Percentiles rank a stretch among this genome's conserved stretches.
phyloP scores from a whole-genome alignment of 2,113 vertebrate species.

The Vimba vimba region DNA sequence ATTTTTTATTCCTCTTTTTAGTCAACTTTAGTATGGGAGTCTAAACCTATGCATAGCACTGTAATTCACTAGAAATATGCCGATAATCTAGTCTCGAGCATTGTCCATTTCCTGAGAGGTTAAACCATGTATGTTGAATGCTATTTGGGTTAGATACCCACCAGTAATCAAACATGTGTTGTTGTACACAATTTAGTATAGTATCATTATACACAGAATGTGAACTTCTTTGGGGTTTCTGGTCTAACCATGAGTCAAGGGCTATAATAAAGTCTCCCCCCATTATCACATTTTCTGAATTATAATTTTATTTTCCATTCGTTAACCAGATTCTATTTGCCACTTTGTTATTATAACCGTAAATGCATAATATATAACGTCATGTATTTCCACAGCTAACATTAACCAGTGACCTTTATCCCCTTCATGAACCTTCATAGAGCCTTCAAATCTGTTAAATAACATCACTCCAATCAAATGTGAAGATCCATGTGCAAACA shows the following conservation, averaged over 20 bases:
- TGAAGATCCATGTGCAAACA: too few relatives aligned
- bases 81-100: neutral
- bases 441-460: slow-evolving; percentile 20
- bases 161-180: neutral
- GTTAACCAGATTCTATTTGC: neutral
- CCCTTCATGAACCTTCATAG: neutral
- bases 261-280: neutral
- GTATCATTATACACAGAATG: neutral
- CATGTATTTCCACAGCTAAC: neutral
- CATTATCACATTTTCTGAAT: neutral
- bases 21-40: too few relatives aligned
- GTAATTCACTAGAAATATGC: too few relatives aligned
- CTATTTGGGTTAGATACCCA: neutral
- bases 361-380: neutral
- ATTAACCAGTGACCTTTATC: neutral
- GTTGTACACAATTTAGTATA: neutral
- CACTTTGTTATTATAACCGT: neutral
- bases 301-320: neutral
- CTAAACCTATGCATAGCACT: too few relatives aligned
- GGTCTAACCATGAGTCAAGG: neutral
- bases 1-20: too few relatives aligned
- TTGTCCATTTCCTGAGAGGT: neutral
- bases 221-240: too few relatives aligned
- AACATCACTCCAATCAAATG: too few relatives aligned
- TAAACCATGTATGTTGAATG: neutral